Percentiles rank a stretch among this genome's conserved stretches.
These are phyloP conservation scores for Apocheima hispidaria DNA, from an alignment of 2,888 invertebrate species.

Conservation along the genomic window DNA sequence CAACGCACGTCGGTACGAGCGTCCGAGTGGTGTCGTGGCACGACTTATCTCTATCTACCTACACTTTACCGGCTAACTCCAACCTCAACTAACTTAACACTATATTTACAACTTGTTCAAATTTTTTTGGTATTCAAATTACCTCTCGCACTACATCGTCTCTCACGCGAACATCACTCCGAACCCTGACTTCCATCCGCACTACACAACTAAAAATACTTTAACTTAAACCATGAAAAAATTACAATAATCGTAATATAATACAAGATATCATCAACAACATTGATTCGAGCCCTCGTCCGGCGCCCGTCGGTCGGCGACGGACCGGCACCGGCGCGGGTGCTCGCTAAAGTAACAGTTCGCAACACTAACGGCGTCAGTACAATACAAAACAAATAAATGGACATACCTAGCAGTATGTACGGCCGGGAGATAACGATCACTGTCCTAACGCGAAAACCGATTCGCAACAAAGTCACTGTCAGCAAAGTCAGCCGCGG, in stretches of 20 bases:
- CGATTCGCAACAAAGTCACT: constrained; percentile 74
- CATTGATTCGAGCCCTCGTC: constrained; percentile 70
- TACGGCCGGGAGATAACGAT: constrained; percentile 75
- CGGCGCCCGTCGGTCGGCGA: constrained; percentile 11
- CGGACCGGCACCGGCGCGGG: constrained; percentile 50
- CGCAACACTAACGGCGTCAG: constrained; percentile 76
- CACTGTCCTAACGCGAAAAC: constrained; percentile 76
- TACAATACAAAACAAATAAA: constrained; percentile 80
- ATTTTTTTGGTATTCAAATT: constrained; percentile 86
- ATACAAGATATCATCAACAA: constrained; percentile 83
- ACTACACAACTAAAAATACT: constrained; percentile 78
- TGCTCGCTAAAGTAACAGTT: constrained; percentile 70
- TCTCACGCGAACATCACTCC: constrained; percentile 66
- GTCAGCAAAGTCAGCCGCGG: constrained; percentile 76
- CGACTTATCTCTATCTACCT: constrained; percentile 81
- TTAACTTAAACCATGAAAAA: constrained; percentile 80
- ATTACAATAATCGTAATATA: constrained; percentile 84
- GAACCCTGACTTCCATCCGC: constrained; percentile 71
- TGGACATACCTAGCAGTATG: constrained; percentile 82
- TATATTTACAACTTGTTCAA: constrained; percentile 86
- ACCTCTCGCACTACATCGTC: constrained; percentile 79
- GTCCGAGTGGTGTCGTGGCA: constrained; percentile 81
- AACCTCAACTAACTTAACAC: constrained; percentile 76
- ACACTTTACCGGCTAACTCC: constrained; percentile 75
- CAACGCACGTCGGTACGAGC: constrained; percentile 82